These are phyloP conservation scores for Xiphophorus birchmanni DNA, from an alignment of 2,797 vertebrate genomes.

Conservation along the genomic window DNA sequence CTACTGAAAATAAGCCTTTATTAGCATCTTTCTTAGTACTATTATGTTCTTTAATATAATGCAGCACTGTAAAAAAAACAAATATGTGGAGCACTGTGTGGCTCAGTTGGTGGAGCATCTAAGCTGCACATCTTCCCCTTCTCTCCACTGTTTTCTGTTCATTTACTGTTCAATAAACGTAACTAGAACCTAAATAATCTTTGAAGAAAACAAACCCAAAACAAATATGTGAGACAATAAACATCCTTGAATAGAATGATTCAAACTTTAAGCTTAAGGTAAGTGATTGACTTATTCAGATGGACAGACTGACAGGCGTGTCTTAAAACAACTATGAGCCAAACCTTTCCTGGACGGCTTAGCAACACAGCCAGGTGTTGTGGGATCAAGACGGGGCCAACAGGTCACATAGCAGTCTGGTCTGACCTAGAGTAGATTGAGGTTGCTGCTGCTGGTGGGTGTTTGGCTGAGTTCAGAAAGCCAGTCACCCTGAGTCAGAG, in stretches of 20 bases:
- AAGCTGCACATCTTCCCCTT: too few relatives aligned
- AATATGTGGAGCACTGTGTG: too few relatives aligned
- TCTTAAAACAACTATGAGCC: neutral
- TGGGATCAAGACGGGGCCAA: neutral
- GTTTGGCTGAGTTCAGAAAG: neutral
- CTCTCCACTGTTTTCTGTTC: too few relatives aligned
- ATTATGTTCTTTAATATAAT: neutral
- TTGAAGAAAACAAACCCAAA: too few relatives aligned
- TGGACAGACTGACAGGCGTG: neutral
- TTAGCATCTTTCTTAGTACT: neutral
- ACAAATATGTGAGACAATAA: neutral
- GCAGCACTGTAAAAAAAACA: neutral
- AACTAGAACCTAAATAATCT: neutral
- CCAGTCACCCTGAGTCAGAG: slow-evolving; percentile 7
- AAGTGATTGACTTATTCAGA: neutral
- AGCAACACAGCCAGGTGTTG: neutral
- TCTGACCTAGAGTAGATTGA: neutral
- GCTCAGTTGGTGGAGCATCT: too few relatives aligned
- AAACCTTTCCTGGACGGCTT: neutral
- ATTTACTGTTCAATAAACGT: too few relatives aligned
- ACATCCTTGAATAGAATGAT: neutral
- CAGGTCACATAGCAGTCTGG: neutral
- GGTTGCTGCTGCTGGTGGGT: neutral
- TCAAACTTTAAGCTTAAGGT: neutral
- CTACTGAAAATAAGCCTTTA: neutral